Evolutionary conservation across 2,888 invertebrate genomes (phyloP).

Genomic region (Lithophane semibrunnea): DNA sequence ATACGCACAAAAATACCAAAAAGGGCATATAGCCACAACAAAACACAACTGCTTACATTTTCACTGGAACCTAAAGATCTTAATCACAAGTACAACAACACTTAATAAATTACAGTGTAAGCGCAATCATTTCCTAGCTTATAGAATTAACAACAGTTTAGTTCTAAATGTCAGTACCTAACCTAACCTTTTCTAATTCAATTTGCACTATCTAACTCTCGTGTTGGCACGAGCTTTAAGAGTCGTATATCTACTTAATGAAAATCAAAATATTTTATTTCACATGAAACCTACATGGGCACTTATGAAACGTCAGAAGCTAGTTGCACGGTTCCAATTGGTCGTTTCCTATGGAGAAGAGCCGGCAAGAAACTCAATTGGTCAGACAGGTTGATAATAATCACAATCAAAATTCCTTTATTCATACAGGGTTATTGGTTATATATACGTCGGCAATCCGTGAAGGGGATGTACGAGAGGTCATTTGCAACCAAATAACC

Average conservation of each 20-base stretch:
- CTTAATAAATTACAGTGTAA: neutral
- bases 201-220: conserved; percentile 9
- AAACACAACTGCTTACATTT: neutral
- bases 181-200: conserved; percentile 32
- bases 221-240: neutral
- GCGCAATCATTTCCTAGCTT: neutral
- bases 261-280: too few species aligned
- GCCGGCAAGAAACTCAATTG: neutral
- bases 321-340: too few species aligned
- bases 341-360: too few species aligned
- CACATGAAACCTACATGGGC: too few species aligned
- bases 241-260: neutral
- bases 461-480: too few species aligned
- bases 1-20: neutral
- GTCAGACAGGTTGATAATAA: neutral
- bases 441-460: too few species aligned
- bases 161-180: conserved; percentile 22
- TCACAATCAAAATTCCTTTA: too few species aligned
- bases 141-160: conserved; percentile 12
- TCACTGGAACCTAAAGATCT: conserved; percentile 8
- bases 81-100: neutral
- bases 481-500: too few species aligned
- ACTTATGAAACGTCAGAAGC: too few species aligned
- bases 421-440: too few species aligned
- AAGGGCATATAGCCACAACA: neutral